phyloP scores from a whole-genome alignment of 2,888 invertebrate genomes.

The Sylvicola fuscatus region DNA sequence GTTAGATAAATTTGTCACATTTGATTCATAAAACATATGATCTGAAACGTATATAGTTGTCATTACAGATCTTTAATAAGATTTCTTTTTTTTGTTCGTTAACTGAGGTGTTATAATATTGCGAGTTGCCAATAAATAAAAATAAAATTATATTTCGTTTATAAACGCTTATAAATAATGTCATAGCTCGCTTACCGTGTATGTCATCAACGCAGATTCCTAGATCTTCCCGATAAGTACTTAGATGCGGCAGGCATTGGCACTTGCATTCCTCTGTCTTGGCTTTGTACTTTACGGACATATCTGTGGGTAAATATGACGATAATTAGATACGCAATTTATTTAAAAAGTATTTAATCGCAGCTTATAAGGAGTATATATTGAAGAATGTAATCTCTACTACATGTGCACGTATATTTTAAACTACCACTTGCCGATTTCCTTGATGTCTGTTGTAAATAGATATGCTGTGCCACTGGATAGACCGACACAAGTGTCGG shows the following conservation, averaged over 20 bases:
- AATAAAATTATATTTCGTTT: background rate
- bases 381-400: too few species aligned
- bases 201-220: slow-evolving; percentile 71
- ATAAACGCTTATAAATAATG: background rate
- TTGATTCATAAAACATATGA: too few species aligned
- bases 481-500: slow-evolving; percentile 25
- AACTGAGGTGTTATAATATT: too few species aligned
- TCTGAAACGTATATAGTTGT: too few species aligned
- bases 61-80: too few species aligned
- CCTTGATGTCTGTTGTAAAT: slow-evolving; percentile 12
- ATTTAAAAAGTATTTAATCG: too few species aligned
- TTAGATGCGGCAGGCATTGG: slow-evolving; percentile 52
- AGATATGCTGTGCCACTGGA: slow-evolving; percentile 25
- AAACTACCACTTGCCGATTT: slow-evolving; percentile 15
- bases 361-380: too few species aligned
- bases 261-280: slow-evolving; percentile 37
- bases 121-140: background rate
- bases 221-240: slow-evolving; percentile 66
- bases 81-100: too few species aligned
- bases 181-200: slow-evolving; percentile 39
- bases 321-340: too few species aligned
- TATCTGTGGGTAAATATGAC: too few species aligned
- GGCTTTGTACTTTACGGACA: background rate
- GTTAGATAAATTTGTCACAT: too few species aligned
- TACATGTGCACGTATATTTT: too few species aligned